These are phyloP conservation scores for Sorex araneus DNA, from an alignment of 2,113 vertebrate genomes.

Conservation along the genomic window DNA sequence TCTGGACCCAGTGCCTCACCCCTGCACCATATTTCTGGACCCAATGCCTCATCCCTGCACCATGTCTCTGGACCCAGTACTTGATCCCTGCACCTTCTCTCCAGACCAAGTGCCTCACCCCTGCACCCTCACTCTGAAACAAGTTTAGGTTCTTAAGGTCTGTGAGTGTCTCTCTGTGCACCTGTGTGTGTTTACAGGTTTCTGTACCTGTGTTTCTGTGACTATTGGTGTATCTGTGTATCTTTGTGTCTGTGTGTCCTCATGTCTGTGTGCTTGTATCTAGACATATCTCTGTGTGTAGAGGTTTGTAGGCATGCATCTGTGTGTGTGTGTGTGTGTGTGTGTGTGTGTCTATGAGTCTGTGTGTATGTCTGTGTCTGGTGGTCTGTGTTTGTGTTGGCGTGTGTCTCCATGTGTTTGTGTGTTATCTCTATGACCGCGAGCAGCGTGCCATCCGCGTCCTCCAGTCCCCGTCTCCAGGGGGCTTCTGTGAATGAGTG, in stretches of 20 bases:
- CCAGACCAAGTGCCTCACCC: too few relatives aligned
- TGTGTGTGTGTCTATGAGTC: not conserved
- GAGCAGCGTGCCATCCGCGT: too few relatives aligned
- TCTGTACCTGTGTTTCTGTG: not conserved
- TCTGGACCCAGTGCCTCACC: too few relatives aligned
- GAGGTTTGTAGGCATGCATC: too few relatives aligned
- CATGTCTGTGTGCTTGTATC: not conserved
- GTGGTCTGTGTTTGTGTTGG: not conserved
- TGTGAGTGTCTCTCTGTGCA: rapidly evolving
- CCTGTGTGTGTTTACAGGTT: not conserved
- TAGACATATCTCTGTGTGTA: too few relatives aligned
- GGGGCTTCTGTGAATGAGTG: not conserved
- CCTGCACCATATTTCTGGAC: too few relatives aligned
- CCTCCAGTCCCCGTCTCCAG: not conserved
- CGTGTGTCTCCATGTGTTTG: not conserved
- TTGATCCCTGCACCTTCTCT: too few relatives aligned
- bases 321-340: not conserved
- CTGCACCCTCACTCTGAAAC: too few relatives aligned
- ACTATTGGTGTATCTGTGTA: not conserved
- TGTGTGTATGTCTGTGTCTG: not conserved
- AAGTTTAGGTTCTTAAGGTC: not conserved
- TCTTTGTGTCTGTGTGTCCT: not conserved
- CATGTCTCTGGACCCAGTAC: too few relatives aligned
- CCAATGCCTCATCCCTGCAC: too few relatives aligned
- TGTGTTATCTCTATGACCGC: too few relatives aligned